Evolutionary conservation across 2,888 invertebrate species (phyloP).

Genomic region (Diaperis boleti): DNA sequence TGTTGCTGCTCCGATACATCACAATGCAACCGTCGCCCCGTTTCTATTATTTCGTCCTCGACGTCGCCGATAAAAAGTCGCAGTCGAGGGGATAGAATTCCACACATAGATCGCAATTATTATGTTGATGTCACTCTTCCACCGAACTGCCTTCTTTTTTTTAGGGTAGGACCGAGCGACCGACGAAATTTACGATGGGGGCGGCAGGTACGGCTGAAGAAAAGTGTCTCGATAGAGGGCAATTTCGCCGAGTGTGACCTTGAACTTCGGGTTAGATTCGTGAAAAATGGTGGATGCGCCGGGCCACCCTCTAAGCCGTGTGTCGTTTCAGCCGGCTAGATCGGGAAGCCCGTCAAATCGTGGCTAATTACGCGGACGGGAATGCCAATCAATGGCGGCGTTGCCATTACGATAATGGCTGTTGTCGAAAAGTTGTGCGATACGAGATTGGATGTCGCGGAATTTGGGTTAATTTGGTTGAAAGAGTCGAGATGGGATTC

Average conservation of each 20-base stretch:
- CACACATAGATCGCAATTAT: constrained; percentile 2
- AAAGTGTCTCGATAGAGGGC: neutral
- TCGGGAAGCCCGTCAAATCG: too few relatives aligned
- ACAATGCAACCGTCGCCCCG: neutral
- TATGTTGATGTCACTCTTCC: neutral
- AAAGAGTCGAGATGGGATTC: neutral
- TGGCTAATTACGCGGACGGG: too few relatives aligned
- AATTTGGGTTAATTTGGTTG: neutral
- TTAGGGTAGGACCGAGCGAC: neutral
- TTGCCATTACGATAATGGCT: constrained; percentile 11
- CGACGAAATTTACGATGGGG: constrained; percentile 5
- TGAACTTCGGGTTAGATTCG: too few relatives aligned
- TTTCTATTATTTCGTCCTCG: neutral
- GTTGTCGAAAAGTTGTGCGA: constrained; percentile 4
- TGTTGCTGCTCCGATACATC: too few relatives aligned
- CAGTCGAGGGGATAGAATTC: neutral
- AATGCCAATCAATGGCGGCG: constrained; percentile 16
- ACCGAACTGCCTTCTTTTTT: neutral
- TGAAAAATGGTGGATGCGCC: too few relatives aligned
- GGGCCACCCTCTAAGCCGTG: too few relatives aligned
- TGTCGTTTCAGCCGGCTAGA: too few relatives aligned
- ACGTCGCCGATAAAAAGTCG: neutral
- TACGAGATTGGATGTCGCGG: constrained; percentile 5
- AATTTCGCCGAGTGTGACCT: too few relatives aligned
- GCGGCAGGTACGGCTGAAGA: too few relatives aligned